Base-by-base conservation (phyloP, 2,113 vertebrate species). In the Oxyruncus cristatus region DNA sequence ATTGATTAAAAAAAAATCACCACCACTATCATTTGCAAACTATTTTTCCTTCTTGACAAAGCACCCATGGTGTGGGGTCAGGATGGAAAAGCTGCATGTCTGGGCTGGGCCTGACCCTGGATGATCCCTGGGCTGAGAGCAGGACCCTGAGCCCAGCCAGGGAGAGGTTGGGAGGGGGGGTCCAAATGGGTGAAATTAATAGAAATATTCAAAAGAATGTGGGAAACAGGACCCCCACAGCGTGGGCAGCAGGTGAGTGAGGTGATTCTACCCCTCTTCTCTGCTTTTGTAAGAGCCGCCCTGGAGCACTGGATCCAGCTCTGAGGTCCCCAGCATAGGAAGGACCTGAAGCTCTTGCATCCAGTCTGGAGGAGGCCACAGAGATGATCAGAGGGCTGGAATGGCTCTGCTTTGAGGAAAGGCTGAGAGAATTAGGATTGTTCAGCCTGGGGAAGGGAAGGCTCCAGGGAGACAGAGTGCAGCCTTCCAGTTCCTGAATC, bases 51-150 rank as follows among this genome's bases (percentile, higher is more conserved):
- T 81, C 68, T 59, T 80, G 47, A 44, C 46, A 70, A 75, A 78
- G 56, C 41, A 35, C 14, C 10, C 21, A 0, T 5, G 20, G 42
- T 4, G 3, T 30, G 23, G 66, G 63, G 19, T 32, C 4, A 12
- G 24, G 42, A n/a, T 63, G 53, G 37, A 33, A 73, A 49, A 42
- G 8, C 22, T 5, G 1, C 30, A 1, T 0, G 1, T 12, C 18
- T 24, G 68, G 26, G 46, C 11, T 73, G 63, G 7, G 46, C 24
- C 59, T 39, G 58, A 15, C 14, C 50, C 27, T 74, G 33, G 7
- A 4, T 20, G 44, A 21, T 68, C 49, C 13, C 23, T 7, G 26
- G 46, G 63, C 41, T 53, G 46, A n/a, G 46, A 44, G 35, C 9
- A 27, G 76, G 28, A 55, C 21, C 47, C 15, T 9, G 53, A 88